Conservation (phyloP, 2,888 invertebrate genomes). For the Scaptomyza caliginosa region DNA sequence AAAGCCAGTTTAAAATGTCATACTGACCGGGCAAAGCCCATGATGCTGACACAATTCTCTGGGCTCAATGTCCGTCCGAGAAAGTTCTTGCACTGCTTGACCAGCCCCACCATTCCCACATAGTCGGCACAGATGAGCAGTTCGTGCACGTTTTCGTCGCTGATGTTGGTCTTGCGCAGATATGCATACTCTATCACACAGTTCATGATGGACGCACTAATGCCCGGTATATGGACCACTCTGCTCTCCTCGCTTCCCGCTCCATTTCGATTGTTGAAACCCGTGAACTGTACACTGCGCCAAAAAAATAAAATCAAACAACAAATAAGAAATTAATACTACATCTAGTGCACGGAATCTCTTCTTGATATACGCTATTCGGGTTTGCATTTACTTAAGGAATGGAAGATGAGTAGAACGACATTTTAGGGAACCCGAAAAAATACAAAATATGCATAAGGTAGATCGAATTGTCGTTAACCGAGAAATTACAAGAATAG, state of each 20-base stretch:
- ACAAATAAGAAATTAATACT: not conserved
- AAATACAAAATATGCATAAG: too few relatives aligned
- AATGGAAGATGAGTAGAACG: too few relatives aligned
- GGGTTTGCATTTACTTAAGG: too few relatives aligned
- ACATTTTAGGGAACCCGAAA: too few relatives aligned
- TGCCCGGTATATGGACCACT: conserved; percentile 90
- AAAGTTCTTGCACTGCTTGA: conserved; percentile 92
- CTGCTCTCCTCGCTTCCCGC: conserved; percentile 85
- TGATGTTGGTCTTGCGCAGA: conserved; percentile 90
- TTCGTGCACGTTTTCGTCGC: conserved; percentile 91
- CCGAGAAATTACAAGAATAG: too few relatives aligned
- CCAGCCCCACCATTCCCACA: conserved; percentile 92
- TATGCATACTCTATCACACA: conserved; percentile 94
- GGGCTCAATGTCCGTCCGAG: conserved; percentile 88
- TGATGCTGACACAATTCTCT: conserved; percentile 92
- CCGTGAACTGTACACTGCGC: conserved; percentile 79
- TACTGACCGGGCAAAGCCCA: conserved; percentile 90
- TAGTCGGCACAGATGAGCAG: conserved; percentile 94
- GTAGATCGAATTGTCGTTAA: too few relatives aligned
- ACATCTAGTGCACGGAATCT: too few relatives aligned
- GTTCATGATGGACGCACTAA: conserved; percentile 90
- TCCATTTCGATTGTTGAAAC: conserved; percentile 65
- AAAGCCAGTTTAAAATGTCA: too few relatives aligned
- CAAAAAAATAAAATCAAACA: not conserved
- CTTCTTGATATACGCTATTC: too few relatives aligned